Base-by-base conservation (phyloP, 2,113 vertebrate genomes). In the Gymnobelideus leadbeateri region DNA sequence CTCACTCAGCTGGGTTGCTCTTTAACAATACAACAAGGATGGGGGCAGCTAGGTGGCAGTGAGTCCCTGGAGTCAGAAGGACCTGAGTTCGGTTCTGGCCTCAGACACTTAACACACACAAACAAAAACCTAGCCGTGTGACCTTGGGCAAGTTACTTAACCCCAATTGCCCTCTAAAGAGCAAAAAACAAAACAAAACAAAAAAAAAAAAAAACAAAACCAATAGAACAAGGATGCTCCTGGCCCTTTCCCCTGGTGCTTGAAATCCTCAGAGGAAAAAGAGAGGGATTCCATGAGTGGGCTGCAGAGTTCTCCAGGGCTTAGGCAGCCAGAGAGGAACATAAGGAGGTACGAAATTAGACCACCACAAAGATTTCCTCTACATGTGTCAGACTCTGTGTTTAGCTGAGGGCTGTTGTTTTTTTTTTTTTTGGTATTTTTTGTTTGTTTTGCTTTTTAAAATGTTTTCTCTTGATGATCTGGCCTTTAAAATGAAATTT, bases 401-500 rank as follows among this genome's bases (percentile, higher is more conserved):
- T 47, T 84, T 89, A 90, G 90, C 46, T 77, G 5, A 91, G 47
- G 26, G 43, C 46, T 43, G 25, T 47, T n/a, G n/a, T n/a, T n/a
- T n/a, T n/a, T n/a, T n/a, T n/a, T n/a, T 91, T 46, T 52, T 52
- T 52, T 2, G 47, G 16, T 21, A 52, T 21, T 52, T 52, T 6
- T 12, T 92, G 51, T 3, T 53, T 1, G 28, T 52, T 37, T 16
- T 89, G 91, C 51, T 52, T 46, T 92, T 77, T 54, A 54, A 84
- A 84, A 9, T 49, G 43, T 49, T 90, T 49, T 89, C 53, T 92
- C 28, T 89, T 90, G 28, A 28, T 50, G 91, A 31, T 43, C 26
- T 91, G 43, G 51, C 51, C 57, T 91, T 91, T 89, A 91, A 93
- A 90, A 93, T 94, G 54, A 68, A 51, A 93, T 95, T 94, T 93